Evolutionary conservation across 1,140 invertebrate species (phyloP).

Genomic region (Drosophila obscura): DNA sequence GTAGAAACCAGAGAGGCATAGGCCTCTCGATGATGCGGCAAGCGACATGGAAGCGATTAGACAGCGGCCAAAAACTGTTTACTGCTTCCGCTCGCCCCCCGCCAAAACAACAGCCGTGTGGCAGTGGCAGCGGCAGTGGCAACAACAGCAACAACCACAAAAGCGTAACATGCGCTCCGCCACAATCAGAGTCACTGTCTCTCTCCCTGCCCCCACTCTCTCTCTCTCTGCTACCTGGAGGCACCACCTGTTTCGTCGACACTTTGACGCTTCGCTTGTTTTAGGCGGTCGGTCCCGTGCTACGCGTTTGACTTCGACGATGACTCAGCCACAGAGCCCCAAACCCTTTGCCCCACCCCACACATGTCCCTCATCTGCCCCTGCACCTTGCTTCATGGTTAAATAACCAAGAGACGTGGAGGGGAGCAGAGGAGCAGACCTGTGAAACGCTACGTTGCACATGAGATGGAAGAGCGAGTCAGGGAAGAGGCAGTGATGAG

Average conservation of each 20-base stretch:
- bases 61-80: constrained; percentile 60
- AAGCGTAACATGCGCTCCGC: constrained; percentile 61
- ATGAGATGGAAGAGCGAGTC: constrained; percentile 4
- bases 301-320: constrained; percentile 34
- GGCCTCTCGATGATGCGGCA: constrained; percentile 39
- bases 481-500: constrained; percentile 1
- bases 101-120: constrained; percentile 6
- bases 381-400: constrained; percentile 51
- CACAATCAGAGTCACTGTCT: constrained; percentile 49
- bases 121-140: constrained; percentile 1
- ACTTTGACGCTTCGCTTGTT: constrained; percentile 73
- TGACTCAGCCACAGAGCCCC: constrained; percentile 40
- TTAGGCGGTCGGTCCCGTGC: constrained; percentile 59
- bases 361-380: background rate
- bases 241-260: constrained; percentile 69
- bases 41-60: constrained; percentile 35
- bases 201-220: background rate
- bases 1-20: constrained; percentile 7
- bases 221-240: constrained; percentile 1
- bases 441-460: constrained; percentile 59
- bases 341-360: constrained; percentile 12
- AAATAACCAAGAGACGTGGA: constrained; percentile 55
- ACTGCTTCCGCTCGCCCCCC: constrained; percentile 64
- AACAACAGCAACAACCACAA: constrained; percentile 52
- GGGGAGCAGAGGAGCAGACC: constrained; percentile 5